A percentile compares a stretch with the other conserved stretches of the same genome.
phyloP scores from a whole-genome alignment of 2,888 invertebrate species.

The Conops quadrifasciatus region DNA sequence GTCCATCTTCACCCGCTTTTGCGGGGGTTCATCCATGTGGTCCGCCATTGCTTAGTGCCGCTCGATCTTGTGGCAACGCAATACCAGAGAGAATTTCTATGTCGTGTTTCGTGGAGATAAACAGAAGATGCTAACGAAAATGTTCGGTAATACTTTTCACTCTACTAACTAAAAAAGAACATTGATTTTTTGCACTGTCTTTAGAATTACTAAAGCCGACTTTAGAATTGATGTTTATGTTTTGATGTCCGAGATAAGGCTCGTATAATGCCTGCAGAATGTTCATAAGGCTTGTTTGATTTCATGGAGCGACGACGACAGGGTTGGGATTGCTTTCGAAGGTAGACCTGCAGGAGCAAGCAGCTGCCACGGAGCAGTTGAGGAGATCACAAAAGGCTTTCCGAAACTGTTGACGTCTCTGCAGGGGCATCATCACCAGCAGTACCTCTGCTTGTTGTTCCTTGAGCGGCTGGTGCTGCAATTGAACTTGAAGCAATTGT shows the following conservation, averaged over 20 bases:
- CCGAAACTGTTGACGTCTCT: constrained; percentile 44
- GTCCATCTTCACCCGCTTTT: constrained; percentile 89
- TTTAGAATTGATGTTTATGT: constrained; percentile 14
- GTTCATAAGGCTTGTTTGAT: constrained; percentile 30
- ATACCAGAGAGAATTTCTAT: constrained; percentile 26
- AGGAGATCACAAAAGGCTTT: constrained; percentile 36
- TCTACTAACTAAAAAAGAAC: constrained; percentile 25
- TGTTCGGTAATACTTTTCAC: constrained; percentile 27
- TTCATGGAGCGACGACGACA: constrained; percentile 37
- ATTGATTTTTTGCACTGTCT: constrained; percentile 27
- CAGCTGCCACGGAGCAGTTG: constrained; percentile 32
- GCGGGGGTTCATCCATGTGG: constrained; percentile 95
- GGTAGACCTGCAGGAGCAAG: constrained; percentile 26
- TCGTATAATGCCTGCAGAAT: constrained; percentile 28
- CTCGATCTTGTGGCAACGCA: constrained; percentile 7
- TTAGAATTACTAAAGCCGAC: constrained; percentile 1
- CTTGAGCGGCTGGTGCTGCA: not conserved
- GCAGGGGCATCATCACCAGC: constrained; percentile 34
- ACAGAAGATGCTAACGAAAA: constrained; percentile 9
- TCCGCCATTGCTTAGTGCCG: constrained; percentile 80
- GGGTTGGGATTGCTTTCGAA: constrained; percentile 34
- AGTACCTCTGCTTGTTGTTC: constrained; percentile 38
- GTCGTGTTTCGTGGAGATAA: constrained; percentile 15
- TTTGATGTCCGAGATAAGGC: constrained; percentile 25
- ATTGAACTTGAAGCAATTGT: constrained; percentile 34